These are phyloP conservation scores for Podarcis muralis DNA, from an alignment of 2,113 vertebrate genomes.

Conservation along the genomic window DNA sequence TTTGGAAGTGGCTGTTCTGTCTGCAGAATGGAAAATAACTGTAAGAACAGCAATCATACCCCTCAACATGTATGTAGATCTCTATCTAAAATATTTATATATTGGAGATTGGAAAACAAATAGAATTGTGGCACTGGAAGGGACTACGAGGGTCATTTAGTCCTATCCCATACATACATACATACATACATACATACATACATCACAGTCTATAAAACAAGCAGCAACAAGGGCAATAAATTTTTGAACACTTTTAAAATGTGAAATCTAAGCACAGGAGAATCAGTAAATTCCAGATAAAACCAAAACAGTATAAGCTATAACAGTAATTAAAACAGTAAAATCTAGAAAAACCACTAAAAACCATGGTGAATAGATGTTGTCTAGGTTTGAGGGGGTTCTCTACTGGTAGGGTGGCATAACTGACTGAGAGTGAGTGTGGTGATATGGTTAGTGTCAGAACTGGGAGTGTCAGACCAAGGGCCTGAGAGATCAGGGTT, in stretches of 20 bases:
- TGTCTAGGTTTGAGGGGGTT: no score
- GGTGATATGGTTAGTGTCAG: no score
- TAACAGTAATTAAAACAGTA: neutral
- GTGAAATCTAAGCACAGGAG: neutral
- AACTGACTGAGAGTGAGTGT: no score
- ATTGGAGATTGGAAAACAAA: neutral
- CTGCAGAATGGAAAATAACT: neutral
- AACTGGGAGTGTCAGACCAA: no score
- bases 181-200: neutral
- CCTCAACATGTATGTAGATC: neutral
- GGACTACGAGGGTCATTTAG: no score
- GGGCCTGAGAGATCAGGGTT: no score
- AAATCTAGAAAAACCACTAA: neutral
- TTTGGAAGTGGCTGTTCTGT: neutral
- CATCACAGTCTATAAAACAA: neutral
- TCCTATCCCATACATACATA: neutral
- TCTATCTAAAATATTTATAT: neutral
- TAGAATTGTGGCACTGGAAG: no score
- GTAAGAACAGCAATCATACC: neutral
- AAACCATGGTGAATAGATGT: no score
- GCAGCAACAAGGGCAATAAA: neutral
- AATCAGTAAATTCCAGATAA: neutral
- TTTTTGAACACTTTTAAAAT: neutral
- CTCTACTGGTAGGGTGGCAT: no score
- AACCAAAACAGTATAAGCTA: no score